Base-by-base conservation (phyloP, 1,140 invertebrate species). In the Pomacea maculata region DNA sequence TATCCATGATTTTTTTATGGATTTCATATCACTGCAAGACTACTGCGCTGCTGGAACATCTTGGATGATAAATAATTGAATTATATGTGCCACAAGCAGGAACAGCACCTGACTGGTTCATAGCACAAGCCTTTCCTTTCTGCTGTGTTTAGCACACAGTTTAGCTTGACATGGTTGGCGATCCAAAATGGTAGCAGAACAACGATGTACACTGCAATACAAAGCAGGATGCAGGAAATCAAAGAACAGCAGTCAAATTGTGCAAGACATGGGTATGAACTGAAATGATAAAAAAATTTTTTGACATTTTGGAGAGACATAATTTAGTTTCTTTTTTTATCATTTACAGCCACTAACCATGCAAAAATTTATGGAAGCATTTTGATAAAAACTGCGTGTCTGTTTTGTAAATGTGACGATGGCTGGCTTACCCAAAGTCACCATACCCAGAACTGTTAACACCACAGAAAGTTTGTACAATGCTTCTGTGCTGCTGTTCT, bases 31-130 rank as follows among this genome's bases (percentile, higher is more conserved):
- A 67, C 64, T 25, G 17, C n/a, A 67, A 17, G 34, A 45, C 34
- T 45, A 45, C 34, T 45, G 34, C 6, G 34, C 6, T 45, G 6
- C 34, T 17, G 57, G 57, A 61, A 61, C 9, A 17, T 11, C 57
- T 61, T 61, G 57, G 1, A 0, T 61, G 57, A 3, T 61, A 10
- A 9, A 57, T 19, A 10, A 68, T 8, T 12, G 34, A 57, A 17
- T 82, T 75, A 83, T 75, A 89, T 85, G 82, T 89, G 88, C 88
- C 88, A 89, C 17, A 89, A n/a, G 79, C 87, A 89, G n/a, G 84
- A 83, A 80, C 88, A 89, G 79, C 88, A 89, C 57, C 83, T 88
- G 29, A 87, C 87, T 54, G 88, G 87, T 75, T 89, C 88, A 75
- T 89, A 89, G 75, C 88, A 89, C 45, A 88, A 17, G 19, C 88